phyloP scores from a whole-genome alignment of 2,797 vertebrate genomes.

The Rhinella marina region DNA sequence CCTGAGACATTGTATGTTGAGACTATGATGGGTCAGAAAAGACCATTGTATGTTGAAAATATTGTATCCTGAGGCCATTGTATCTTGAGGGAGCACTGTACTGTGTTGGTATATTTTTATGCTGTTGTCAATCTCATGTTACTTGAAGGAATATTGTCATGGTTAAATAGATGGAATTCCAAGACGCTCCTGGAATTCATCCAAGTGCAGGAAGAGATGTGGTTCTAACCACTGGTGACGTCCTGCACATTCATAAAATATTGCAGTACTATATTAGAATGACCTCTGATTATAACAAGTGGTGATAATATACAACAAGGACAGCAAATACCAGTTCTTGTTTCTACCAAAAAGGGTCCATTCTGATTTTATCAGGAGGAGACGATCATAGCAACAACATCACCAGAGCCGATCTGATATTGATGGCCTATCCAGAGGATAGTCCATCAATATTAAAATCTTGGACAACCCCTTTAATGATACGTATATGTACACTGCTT shows the following conservation, averaged over 20 bases:
- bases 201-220: neutral
- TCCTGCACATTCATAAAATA: neutral
- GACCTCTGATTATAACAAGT: no score
- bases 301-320: neutral
- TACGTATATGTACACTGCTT: no score
- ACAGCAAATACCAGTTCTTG: neutral
- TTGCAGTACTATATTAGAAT: neutral
- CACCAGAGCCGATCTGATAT: no score
- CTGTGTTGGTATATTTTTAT: neutral
- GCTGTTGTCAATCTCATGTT: constrained; percentile 15
- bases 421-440: no score
- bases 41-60: no score
- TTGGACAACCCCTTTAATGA: no score
- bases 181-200: neutral
- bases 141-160: neutral
- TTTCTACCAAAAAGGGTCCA: neutral
- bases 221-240: neutral
- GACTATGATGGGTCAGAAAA: no score
- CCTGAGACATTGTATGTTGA: no score
- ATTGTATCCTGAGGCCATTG: no score
- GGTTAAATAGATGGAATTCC: neutral
- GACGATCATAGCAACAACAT: no score
- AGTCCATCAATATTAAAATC: no score
- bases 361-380: neutral
- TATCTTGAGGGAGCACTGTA: no score